A percentile compares a stretch with the other conserved stretches of the same genome.
Conservation (phyloP, 2,888 invertebrate genomes). For the Synanthedon myopaeformis region DNA sequence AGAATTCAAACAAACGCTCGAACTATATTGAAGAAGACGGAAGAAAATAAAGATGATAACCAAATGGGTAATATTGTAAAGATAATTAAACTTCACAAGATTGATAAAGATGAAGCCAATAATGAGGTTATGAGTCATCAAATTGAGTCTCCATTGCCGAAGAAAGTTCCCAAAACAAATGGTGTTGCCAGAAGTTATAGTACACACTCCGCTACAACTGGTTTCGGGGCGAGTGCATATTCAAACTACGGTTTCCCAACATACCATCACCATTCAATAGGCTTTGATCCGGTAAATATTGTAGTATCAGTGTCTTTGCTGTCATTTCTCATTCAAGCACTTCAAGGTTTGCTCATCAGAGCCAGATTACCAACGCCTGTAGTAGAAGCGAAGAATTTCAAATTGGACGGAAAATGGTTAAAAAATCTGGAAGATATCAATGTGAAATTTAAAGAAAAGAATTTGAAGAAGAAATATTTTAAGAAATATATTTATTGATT, state of each 20-base stretch:
- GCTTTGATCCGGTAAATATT: constrained; percentile 64
- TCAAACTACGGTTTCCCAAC: constrained; percentile 36
- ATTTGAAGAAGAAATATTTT: constrained; percentile 33
- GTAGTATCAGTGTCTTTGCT: constrained; percentile 58
- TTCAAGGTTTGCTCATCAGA: constrained; percentile 50
- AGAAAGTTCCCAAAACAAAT: constrained; percentile 17
- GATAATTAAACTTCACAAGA: not conserved
- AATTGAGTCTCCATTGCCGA: constrained; percentile 37
- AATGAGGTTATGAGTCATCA: constrained; percentile 23
- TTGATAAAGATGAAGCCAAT: no score
- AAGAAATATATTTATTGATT: constrained; percentile 20
- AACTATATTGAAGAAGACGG: constrained; percentile 42
- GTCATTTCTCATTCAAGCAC: constrained; percentile 55
- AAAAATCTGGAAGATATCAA: constrained; percentile 30
- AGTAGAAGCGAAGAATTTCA: constrained; percentile 40
- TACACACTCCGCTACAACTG: constrained; percentile 32
- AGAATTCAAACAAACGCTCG: constrained; percentile 54
- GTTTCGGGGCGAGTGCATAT: constrained; percentile 9
- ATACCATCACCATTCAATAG: constrained; percentile 63
- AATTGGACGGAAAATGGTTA: constrained; percentile 34
- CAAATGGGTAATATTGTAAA: constrained; percentile 1
- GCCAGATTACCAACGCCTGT: constrained; percentile 48
- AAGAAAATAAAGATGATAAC: constrained; percentile 29
- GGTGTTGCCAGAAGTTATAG: constrained; percentile 37
- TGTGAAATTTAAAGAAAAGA: constrained; percentile 20